phyloP scores from a whole-genome alignment of 1,140 invertebrate species.

The Catajapyx aquilonaris region DNA sequence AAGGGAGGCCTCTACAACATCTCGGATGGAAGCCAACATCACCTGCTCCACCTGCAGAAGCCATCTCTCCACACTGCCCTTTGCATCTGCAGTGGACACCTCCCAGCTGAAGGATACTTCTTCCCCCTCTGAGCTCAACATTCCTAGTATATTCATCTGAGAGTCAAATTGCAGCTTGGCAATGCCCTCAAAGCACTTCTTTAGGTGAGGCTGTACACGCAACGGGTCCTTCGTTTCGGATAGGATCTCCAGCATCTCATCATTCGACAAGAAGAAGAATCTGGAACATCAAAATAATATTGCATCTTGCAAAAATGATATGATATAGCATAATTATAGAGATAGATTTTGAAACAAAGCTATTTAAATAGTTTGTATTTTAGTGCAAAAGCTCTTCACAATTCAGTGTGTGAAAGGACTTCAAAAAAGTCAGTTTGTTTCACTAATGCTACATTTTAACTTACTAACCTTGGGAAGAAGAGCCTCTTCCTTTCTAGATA shows the following conservation, averaged over 20 bases:
- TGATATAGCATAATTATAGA: too few relatives aligned
- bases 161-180: slow-evolving; percentile 45
- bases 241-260: slow-evolving; percentile 85
- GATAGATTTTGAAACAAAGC: too few relatives aligned
- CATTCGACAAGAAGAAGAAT: slow-evolving; percentile 89
- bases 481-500: slow-evolving; percentile 83
- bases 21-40: slow-evolving; percentile 52
- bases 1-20: slow-evolving; percentile 47
- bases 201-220: slow-evolving; percentile 72
- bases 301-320: too few relatives aligned
- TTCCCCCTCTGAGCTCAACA: slow-evolving; percentile 70
- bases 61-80: slow-evolving; percentile 86
- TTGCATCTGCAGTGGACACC: slow-evolving; percentile 55
- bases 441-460: too few relatives aligned
- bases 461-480: slow-evolving; percentile 46
- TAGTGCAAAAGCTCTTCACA: too few relatives aligned
- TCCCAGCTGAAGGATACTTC: slow-evolving; percentile 40
- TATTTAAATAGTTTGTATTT: too few relatives aligned
- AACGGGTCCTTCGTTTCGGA: slow-evolving; percentile 77
- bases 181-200: slow-evolving; percentile 79
- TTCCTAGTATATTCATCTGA: slow-evolving; percentile 55
- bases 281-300: too few relatives aligned
- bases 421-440: too few relatives aligned
- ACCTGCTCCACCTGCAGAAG: slow-evolving; percentile 59
- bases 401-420: too few relatives aligned